Base-by-base conservation (phyloP, 2,888 invertebrate genomes). In the Thalpophila matura region DNA sequence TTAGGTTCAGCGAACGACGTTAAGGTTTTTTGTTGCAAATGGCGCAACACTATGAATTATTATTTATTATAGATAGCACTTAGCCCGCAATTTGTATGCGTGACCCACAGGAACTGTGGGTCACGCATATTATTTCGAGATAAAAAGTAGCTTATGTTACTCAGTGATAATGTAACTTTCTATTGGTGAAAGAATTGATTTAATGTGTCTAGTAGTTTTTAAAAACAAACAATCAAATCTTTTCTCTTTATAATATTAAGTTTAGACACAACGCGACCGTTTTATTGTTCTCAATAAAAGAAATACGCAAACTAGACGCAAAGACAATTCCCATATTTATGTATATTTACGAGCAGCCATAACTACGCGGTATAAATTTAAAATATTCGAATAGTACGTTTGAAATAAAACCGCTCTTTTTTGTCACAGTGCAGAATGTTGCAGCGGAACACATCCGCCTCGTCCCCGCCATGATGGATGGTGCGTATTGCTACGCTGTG, bases 381-480 rank as follows among this genome's bases (percentile, higher is more conserved):
- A 76, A 75, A 75, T 64, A 73, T 69, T 65, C 58, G 47, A 58
- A 55, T 65, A 43, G 29, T 46, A 77, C 40, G 53, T 66, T 74
- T 33, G 38, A 58, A 70, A 77, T 53, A 63, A 60, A 69, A 77
- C 51, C 40, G 54, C 22, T 64, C n/a, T 59, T 53, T 69, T 45
- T 53, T 59, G 60, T 53, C 66, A 76, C 46, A 76, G 60, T 66
- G 60, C 46, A 33, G 31, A 24, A 29, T 26, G 20, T 40, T 49
- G 56, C 62, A 70, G 60, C 22, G 33, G 33, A 27, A 55, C 68
- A 54, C 53, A 49, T 46, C 22, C 24, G 57, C 35, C 12, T 46
- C 20, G 46, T 43, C 51, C 37, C 20, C 24, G 27, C 14, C n/a
- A 35, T 69, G 38, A 55, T 51, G 29, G 20, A 69, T 45, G 18